Base-by-base conservation (phyloP, 2,113 vertebrate genomes). In the Monopterus albus region DNA sequence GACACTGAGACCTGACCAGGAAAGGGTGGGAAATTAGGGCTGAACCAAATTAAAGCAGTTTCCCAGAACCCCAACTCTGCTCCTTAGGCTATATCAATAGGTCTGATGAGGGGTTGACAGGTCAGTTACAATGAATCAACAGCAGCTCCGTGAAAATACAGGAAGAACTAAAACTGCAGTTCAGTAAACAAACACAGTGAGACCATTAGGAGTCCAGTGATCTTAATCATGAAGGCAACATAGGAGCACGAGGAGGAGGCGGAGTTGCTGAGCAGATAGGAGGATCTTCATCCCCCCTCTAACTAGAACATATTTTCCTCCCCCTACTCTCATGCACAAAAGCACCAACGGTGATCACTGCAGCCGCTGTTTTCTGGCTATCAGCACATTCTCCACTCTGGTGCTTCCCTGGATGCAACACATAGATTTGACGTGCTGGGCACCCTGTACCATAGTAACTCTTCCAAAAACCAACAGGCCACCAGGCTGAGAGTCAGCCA, bases 381-480 rank as follows among this genome's bases (percentile, higher is more conserved):
- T 89, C 90, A 91, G 90, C 89, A 89, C 83, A 89, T 89, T 91
- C 79, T 81, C 74, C 61, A 66, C 56, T 65, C 76, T 86, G 46
- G 56, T 31, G 39, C 61, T 77, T 78, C 70, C 79, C 76, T 86
- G 78, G 78, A 86, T 81, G 62, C 78, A 62, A 73, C 80, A 81
- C 74, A 82, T 81, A 74, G 63, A 81, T 86, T 78, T 43, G 23
- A 50, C 9, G 56, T 3, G 29, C 23, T 3, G 20, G 53, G 18
- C 9, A n/a, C 35, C 63, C 51, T 45, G 56, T 61, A 59, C 68
- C 74, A 64, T 50, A 69, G 29, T 0, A 49, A 31, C 66, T 42
- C 29, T 7, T 17, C 56, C 52, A 60, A 75, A 49, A 36, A 11
- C 23, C 45, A 28, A 26, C 21, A 40, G 40, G 11, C 28, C 38